phyloP scores from a whole-genome alignment of 2,797 vertebrate genomes.

The Chloroceryle inda region DNA sequence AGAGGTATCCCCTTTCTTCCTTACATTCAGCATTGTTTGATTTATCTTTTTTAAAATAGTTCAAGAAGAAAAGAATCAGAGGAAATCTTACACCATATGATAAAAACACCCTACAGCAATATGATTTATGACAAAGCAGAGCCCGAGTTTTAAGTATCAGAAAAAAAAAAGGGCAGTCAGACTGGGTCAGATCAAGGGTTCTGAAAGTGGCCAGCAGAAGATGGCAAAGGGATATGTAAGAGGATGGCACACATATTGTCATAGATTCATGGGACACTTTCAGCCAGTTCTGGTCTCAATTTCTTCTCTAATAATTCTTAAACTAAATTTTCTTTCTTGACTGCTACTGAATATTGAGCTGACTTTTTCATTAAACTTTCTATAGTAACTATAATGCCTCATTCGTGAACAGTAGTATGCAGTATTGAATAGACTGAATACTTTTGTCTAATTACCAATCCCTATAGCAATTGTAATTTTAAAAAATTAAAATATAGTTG shows the following conservation, averaged over 20 bases:
- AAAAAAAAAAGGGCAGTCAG: not conserved
- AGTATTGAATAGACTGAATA: not conserved
- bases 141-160: not conserved
- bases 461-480: not conserved
- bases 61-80: not conserved
- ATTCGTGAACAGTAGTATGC: not conserved
- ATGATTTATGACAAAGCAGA: not conserved
- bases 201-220: not conserved
- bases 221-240: not conserved
- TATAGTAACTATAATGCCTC: not conserved
- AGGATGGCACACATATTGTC: not conserved
- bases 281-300: not conserved
- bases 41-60: not conserved
- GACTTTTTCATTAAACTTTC: constrained; percentile 38
- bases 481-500: not conserved
- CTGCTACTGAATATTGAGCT: not conserved
- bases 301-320: constrained; percentile 7
- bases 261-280: not conserved
- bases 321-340: constrained; percentile 36
- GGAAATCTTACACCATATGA: not conserved
- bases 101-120: not conserved
- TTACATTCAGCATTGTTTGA: not conserved
- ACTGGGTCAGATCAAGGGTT: not conserved
- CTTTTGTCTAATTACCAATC: not conserved
- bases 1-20: not conserved